These are phyloP conservation scores for Melanotaenia maccullochi DNA, from an alignment of 2,797 vertebrate genomes.

Conservation along the genomic window DNA sequence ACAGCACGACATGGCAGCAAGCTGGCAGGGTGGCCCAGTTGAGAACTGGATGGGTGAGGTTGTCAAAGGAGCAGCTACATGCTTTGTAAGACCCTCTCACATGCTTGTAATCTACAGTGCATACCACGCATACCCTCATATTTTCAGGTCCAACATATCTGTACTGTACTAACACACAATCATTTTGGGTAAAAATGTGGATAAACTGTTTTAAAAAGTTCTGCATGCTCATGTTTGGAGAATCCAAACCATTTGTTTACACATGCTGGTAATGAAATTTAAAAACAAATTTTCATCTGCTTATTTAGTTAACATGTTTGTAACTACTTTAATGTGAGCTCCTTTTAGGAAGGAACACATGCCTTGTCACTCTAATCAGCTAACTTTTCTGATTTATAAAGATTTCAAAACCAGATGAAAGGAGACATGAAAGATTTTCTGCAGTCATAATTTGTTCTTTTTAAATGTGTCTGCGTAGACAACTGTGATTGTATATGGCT, in stretches of 20 bases:
- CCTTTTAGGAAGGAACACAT: not conserved
- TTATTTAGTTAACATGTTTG: slow-evolving; percentile 10
- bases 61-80: slow-evolving; percentile 41
- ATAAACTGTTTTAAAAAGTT: not conserved
- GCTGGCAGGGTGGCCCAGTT: slow-evolving; percentile 58
- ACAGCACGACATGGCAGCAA: slow-evolving; percentile 36
- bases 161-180: not conserved
- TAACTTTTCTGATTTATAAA: not conserved
- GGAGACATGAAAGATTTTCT: not conserved
- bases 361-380: not conserved
- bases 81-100: slow-evolving; percentile 35
- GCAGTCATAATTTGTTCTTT: slow-evolving; percentile 10
- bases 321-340: not conserved
- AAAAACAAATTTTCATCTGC: slow-evolving; percentile 12
- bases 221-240: not conserved
- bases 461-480: slow-evolving; percentile 15
- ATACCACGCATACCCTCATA: slow-evolving; percentile 32
- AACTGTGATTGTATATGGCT: slow-evolving; percentile 44
- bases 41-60: slow-evolving; percentile 31
- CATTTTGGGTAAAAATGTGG: not conserved
- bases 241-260: not conserved
- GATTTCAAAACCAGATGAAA: not conserved
- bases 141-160: not conserved
- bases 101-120: slow-evolving; percentile 35
- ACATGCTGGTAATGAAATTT: slow-evolving; percentile 22